Conservation (phyloP, 1,140 invertebrate genomes). For the Neoseiulus cucumeris region DNA sequence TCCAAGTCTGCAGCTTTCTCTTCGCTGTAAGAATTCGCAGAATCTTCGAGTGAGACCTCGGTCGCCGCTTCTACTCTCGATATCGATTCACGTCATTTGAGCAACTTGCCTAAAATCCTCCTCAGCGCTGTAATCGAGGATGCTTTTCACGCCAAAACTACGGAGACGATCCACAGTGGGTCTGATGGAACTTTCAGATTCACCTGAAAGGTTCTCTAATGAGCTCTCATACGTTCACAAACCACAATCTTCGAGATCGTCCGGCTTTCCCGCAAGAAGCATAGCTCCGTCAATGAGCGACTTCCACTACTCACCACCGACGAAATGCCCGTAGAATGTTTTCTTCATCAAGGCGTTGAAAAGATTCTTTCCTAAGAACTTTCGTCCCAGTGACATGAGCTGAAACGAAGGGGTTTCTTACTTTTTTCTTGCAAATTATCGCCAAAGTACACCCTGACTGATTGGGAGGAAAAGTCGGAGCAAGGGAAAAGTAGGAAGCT, state of each 20-base stretch:
- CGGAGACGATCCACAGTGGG: slow-evolving; percentile 48
- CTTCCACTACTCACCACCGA: slow-evolving; percentile 39
- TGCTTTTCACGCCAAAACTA: slow-evolving; percentile 91
- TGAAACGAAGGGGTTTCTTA: slow-evolving; percentile 32
- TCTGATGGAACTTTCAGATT: slow-evolving; percentile 64
- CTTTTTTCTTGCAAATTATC: not conserved
- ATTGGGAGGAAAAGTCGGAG: too few species aligned
- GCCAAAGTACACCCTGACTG: slow-evolving; percentile 9
- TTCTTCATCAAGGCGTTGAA: slow-evolving; percentile 74
- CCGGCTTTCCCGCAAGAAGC: too few species aligned
- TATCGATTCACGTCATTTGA: too few species aligned
- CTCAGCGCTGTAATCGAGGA: slow-evolving; percentile 95
- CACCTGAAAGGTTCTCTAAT: slow-evolving; percentile 44
- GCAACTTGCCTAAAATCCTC: slow-evolving; percentile 47
- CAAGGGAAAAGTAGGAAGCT: too few species aligned
- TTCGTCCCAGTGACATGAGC: slow-evolving; percentile 64
- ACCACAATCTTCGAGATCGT: too few species aligned
- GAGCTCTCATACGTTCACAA: too few species aligned
- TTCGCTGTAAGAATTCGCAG: slow-evolving; percentile 31
- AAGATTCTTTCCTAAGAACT: slow-evolving; percentile 58
- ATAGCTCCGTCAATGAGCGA: too few species aligned
- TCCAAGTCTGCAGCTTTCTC: slow-evolving; percentile 71
- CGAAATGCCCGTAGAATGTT: slow-evolving; percentile 97
- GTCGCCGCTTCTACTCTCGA: too few species aligned
- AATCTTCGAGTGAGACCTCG: too few species aligned